Evolutionary conservation across 2,888 invertebrate genomes (phyloP).

Genomic region (Sphaerophoria rueppellii): DNA sequence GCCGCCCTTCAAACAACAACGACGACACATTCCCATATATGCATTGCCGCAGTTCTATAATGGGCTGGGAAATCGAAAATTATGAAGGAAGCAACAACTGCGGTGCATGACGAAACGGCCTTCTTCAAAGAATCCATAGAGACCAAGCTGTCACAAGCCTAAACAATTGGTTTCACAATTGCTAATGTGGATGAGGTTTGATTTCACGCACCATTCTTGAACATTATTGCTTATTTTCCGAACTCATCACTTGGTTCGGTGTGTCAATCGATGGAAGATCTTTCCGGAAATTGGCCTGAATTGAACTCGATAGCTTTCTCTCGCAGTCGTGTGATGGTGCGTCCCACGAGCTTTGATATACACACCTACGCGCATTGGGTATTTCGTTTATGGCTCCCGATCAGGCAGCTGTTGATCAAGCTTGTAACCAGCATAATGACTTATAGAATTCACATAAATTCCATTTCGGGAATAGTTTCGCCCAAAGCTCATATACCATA

Average conservation of each 20-base stretch:
- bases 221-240: constrained; percentile 42
- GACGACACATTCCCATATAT: too few species aligned
- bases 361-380: constrained; percentile 54
- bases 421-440: constrained; percentile 63
- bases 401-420: constrained; percentile 52
- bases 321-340: neutral
- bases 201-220: constrained; percentile 63
- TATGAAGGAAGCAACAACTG: constrained; percentile 62
- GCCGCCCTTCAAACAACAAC: constrained; percentile 68
- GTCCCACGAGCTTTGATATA: constrained; percentile 28
- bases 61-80: constrained; percentile 68
- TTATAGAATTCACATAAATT: constrained; percentile 70
- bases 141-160: constrained; percentile 37
- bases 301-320: constrained; percentile 59
- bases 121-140: constrained; percentile 63
- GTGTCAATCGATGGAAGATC: constrained; percentile 48
- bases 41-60: constrained; percentile 49
- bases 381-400: constrained; percentile 72
- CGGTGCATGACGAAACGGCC: constrained; percentile 70
- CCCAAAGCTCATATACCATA: constrained; percentile 44
- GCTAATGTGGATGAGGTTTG: constrained; percentile 61
- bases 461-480: constrained; percentile 49
- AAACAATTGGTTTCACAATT: constrained; percentile 65
- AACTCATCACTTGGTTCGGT: constrained; percentile 34
- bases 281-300: constrained; percentile 58